A percentile compares a stretch with the other conserved stretches of the same genome.
These are phyloP conservation scores for Gracilinanus agilis DNA, from an alignment of 2,113 vertebrate species.

Conservation along the genomic window DNA sequence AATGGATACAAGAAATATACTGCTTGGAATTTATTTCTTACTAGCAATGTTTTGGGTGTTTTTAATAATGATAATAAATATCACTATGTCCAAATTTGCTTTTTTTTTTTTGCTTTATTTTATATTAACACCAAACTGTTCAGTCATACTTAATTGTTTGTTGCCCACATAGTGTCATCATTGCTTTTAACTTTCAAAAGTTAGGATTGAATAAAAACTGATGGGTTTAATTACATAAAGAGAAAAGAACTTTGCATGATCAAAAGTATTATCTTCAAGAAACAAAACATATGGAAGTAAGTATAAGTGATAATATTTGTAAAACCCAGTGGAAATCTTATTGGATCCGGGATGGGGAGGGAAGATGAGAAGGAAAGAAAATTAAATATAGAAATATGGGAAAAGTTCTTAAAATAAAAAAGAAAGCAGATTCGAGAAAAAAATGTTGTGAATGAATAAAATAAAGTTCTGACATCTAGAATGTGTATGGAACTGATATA, in stretches of 20 bases:
- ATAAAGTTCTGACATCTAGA: neutral
- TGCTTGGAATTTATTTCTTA: neutral
- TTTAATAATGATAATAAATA: neutral
- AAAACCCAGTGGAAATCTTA: too few species aligned
- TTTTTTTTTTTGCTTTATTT: neutral
- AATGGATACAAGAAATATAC: neutral
- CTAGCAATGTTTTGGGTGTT: neutral
- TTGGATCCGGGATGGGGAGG: too few species aligned
- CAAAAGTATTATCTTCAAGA: neutral
- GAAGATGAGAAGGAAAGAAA: too few species aligned
- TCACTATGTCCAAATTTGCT: neutral
- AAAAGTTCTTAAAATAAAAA: too few species aligned
- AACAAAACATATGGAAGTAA: too few species aligned
- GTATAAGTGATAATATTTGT: too few species aligned
- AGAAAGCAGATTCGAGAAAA: neutral
- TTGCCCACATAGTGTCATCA: neutral
- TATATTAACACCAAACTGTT: neutral
- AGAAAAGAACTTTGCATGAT: neutral
- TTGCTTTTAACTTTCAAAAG: neutral
- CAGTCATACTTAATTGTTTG: neutral
- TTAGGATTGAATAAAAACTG: neutral
- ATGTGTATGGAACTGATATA: neutral
- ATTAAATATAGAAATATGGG: too few species aligned
- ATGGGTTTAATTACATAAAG: neutral
- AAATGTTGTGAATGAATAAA: neutral